phyloP scores from a whole-genome alignment of 2,888 invertebrate species.

The Lasioglossum leucozonium region DNA sequence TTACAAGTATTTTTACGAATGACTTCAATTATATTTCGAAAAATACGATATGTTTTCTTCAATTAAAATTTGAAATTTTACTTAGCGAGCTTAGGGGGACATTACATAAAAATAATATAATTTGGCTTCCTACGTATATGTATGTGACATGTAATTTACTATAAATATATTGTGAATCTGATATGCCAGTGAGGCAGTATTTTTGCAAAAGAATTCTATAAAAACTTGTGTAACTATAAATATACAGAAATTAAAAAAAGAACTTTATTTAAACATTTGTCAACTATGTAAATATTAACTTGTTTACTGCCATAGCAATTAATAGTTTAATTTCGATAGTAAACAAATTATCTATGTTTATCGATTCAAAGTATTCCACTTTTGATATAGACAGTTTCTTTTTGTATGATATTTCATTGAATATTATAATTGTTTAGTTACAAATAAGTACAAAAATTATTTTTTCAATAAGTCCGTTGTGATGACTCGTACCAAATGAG shows the following conservation, averaged over 20 bases:
- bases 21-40: conserved; percentile 10
- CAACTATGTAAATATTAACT: conserved; percentile 76
- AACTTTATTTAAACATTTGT: conserved; percentile 61
- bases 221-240: conserved; percentile 31
- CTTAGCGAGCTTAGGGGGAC: conserved; percentile 53
- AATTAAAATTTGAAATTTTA: conserved; percentile 35
- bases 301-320: conserved; percentile 77
- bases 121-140: conserved; percentile 25
- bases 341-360: conserved; percentile 47
- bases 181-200: conserved; percentile 16
- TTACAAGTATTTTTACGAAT: conserved; percentile 6
- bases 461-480: conserved; percentile 79
- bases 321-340: conserved; percentile 60
- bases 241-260: conserved; percentile 13
- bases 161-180: conserved; percentile 37
- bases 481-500: conserved; percentile 81
- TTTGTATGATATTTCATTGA: conserved; percentile 67
- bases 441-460: conserved; percentile 80
- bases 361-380: conserved; percentile 73
- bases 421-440: conserved; percentile 67
- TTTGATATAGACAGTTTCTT: conserved; percentile 63
- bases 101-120: conserved; percentile 32
- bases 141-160: conserved; percentile 24
- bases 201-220: conserved; percentile 30
- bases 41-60: conserved; percentile 34